Evolutionary conservation across 1,140 invertebrate species (phyloP).

Genomic region (Drosophila bifasciata): DNA sequence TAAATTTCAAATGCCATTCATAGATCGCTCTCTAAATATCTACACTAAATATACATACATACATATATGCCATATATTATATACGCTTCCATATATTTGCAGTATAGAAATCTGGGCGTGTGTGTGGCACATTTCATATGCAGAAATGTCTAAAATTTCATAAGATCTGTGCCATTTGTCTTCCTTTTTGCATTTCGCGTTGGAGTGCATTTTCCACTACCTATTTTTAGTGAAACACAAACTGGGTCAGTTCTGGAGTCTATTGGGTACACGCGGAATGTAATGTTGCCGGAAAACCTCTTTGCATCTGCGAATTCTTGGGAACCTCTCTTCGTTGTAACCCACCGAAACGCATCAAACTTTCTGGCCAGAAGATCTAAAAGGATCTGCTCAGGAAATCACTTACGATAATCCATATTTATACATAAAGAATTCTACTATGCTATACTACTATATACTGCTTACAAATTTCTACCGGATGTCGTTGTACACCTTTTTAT

Average conservation of each 20-base stretch:
- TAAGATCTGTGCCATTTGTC: neutral
- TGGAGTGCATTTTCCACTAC: conserved; percentile 7
- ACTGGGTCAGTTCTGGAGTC: conserved; percentile 27
- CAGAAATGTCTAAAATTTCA: conserved; percentile 8
- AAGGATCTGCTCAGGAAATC: too few species aligned
- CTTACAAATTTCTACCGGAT: too few species aligned
- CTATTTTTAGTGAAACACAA: conserved; percentile 26
- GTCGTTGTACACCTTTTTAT: too few species aligned
- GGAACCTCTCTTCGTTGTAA: too few species aligned
- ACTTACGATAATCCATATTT: too few species aligned
- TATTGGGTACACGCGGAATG: neutral
- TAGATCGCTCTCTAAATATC: conserved; percentile 18
- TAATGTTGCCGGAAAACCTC: too few species aligned
- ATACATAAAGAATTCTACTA: too few species aligned
- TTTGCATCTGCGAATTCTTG: too few species aligned
- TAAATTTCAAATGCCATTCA: conserved; percentile 25
- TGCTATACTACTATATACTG: too few species aligned
- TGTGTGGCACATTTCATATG: neutral
- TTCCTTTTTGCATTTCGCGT: conserved; percentile 1
- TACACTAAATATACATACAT: conserved; percentile 6
- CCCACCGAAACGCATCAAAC: too few species aligned
- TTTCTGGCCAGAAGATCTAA: too few species aligned
- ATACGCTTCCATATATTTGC: conserved; percentile 2
- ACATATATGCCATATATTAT: conserved; percentile 11
- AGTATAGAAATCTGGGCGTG: too few species aligned